Evolutionary conservation across 2,113 vertebrate species (phyloP).

Genomic region (Dromiciops gliroides): DNA sequence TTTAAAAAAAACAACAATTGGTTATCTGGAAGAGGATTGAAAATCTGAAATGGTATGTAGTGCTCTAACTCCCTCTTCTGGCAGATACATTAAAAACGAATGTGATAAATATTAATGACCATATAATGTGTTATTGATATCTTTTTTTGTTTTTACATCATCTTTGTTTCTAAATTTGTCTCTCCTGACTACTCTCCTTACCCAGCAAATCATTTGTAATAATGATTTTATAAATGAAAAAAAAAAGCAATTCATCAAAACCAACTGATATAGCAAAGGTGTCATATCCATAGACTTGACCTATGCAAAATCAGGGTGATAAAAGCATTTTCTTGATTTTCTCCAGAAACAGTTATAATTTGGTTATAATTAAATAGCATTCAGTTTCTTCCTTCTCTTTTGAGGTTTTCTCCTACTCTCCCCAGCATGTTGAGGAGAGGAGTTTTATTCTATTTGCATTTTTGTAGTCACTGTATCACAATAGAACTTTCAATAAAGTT

Average conservation of each 20-base stretch:
- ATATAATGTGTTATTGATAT: not conserved
- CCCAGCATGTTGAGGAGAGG: too few species aligned
- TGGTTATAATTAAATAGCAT: not conserved
- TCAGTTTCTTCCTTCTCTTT: not conserved
- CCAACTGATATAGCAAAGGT: not conserved
- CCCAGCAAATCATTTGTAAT: not conserved
- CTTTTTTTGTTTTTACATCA: not conserved
- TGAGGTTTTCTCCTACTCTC: not conserved
- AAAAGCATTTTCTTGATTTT: not conserved
- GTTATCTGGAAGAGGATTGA: conserved; percentile 24
- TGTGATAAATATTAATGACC: not conserved
- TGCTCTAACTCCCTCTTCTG: conserved; percentile 83
- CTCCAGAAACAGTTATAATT: not conserved
- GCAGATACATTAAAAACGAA: conserved; percentile 56
- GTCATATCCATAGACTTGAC: not conserved
- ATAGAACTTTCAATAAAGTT: not conserved
- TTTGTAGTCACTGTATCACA: not conserved
- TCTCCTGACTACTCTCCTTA: not conserved
- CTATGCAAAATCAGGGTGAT: not conserved
- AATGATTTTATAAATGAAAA: not conserved
- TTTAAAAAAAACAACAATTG: not conserved
- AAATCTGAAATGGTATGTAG: conserved; percentile 47
- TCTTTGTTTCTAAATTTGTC: not conserved
- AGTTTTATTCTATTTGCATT: not conserved
- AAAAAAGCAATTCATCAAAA: not conserved